These are phyloP conservation scores for Amphiduros pacificus DNA, from an alignment of 2,888 invertebrate genomes.

Conservation along the genomic window DNA sequence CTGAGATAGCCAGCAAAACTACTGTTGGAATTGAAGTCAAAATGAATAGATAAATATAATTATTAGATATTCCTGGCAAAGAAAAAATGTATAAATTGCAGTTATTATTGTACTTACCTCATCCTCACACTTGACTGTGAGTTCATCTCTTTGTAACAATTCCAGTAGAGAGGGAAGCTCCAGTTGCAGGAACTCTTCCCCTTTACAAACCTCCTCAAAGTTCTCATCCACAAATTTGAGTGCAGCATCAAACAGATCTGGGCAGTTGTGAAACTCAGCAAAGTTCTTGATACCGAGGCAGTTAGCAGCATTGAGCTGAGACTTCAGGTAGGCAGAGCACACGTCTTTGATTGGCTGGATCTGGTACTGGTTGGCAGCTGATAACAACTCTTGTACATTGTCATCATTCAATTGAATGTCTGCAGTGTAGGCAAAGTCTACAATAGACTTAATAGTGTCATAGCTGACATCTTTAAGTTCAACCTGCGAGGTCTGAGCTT, in stretches of 20 bases:
- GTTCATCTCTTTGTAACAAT: neutral
- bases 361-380: slow-evolving; percentile 8
- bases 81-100: no score
- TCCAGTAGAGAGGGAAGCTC: neutral
- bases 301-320: neutral
- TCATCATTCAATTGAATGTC: slow-evolving; percentile 1
- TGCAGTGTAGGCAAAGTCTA: slow-evolving; percentile 7
- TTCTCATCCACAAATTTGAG: neutral
- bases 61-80: no score
- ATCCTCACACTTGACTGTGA: slow-evolving; percentile 3
- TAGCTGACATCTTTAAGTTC: slow-evolving; percentile 2
- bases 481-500: slow-evolving; percentile 2
- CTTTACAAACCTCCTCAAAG: neutral
- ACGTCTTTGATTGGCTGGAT: slow-evolving; percentile 10
- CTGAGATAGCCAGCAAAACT: no score
- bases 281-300: slow-evolving; percentile 2
- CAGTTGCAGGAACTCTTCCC: neutral
- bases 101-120: no score
- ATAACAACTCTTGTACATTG: slow-evolving; percentile 9
- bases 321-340: neutral
- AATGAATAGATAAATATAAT: no score
- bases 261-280: slow-evolving; percentile 3
- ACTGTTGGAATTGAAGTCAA: no score
- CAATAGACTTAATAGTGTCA: neutral
- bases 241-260: neutral